These are phyloP conservation scores for Halichoerus grypus DNA, from an alignment of 2,113 vertebrate species.

Conservation along the genomic window DNA sequence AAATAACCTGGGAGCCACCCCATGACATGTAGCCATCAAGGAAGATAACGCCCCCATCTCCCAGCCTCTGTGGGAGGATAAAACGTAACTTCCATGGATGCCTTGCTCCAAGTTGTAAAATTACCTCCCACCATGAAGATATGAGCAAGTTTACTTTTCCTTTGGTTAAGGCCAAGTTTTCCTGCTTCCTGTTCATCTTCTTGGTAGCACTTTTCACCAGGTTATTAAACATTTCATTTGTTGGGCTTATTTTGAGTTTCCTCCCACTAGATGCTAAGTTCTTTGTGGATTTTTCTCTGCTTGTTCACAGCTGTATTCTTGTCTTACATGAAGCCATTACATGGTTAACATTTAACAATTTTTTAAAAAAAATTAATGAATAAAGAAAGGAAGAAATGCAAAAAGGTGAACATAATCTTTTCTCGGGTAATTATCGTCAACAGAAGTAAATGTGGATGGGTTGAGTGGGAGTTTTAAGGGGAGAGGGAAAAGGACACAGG, in stretches of 20 bases:
- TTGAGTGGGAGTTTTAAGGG: accelerated
- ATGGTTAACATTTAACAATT: background rate
- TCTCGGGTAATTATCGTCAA: background rate
- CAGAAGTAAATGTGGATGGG: background rate
- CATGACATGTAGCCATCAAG: background rate
- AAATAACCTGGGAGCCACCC: too few relatives aligned
- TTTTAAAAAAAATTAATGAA: background rate
- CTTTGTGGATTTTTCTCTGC: background rate
- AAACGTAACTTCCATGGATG: background rate
- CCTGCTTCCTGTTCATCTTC: background rate
- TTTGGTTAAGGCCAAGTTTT: background rate
- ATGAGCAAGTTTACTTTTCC: background rate
- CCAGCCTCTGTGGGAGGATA: background rate
- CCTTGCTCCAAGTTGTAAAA: background rate
- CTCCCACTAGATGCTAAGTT: background rate
- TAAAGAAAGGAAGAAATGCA: background rate
- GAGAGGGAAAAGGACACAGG: accelerated
- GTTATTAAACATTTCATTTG: background rate
- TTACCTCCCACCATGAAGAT: background rate
- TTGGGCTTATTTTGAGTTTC: background rate
- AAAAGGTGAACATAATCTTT: background rate
- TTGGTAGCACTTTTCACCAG: background rate
- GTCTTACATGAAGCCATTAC: background rate
- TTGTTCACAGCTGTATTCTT: background rate
- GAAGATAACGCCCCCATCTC: accelerated